These are phyloP conservation scores for Drosophila antonietae DNA, from an alignment of 2,888 invertebrate genomes.

Conservation along the genomic window DNA sequence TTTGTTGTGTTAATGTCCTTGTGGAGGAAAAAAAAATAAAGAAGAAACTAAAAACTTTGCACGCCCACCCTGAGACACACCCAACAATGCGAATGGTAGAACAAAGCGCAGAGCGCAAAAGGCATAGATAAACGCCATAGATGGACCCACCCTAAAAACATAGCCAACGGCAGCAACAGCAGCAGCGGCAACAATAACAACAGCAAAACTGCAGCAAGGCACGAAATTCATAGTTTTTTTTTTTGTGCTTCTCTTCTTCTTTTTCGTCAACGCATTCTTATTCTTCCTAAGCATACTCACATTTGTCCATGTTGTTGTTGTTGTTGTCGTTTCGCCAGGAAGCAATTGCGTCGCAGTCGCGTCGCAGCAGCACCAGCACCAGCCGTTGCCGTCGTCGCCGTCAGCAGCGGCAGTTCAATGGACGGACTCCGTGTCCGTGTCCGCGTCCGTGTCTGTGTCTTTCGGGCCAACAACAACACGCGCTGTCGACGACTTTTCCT, in stretches of 20 bases:
- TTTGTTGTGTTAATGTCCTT: constrained; percentile 59
- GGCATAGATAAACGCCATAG: constrained; percentile 46
- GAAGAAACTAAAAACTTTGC: constrained; percentile 12
- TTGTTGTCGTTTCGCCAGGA: constrained; percentile 54
- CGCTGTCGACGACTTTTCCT: constrained; percentile 39
- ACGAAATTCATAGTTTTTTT: constrained; percentile 47
- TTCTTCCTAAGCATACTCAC: constrained; percentile 55
- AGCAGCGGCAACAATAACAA: constrained; percentile 8
- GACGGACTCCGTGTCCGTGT: constrained; percentile 49
- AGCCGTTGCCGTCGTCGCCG: constrained; percentile 17
- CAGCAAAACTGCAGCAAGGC: constrained; percentile 51
- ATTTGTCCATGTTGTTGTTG: constrained; percentile 64
- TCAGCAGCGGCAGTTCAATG: constrained; percentile 63
- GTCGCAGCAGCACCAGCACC: constrained; percentile 23
- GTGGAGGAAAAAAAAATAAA: constrained; percentile 24
- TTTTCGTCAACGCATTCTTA: constrained; percentile 2
- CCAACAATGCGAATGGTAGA: constrained; percentile 67
- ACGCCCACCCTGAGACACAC: constrained; percentile 58
- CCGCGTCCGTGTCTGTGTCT: constrained; percentile 11
- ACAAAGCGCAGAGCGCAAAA: constrained; percentile 52
- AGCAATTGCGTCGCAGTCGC: constrained; percentile 57
- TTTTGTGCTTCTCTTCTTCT: constrained; percentile 14
- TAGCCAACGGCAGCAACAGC: constrained; percentile 10
- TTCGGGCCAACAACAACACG: constrained; percentile 40
- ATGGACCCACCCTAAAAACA: constrained; percentile 56